Percentiles rank a stretch among this genome's conserved stretches.
phyloP scores from a whole-genome alignment of 2,797 vertebrate species.

The Sarcoramphus papa region DNA sequence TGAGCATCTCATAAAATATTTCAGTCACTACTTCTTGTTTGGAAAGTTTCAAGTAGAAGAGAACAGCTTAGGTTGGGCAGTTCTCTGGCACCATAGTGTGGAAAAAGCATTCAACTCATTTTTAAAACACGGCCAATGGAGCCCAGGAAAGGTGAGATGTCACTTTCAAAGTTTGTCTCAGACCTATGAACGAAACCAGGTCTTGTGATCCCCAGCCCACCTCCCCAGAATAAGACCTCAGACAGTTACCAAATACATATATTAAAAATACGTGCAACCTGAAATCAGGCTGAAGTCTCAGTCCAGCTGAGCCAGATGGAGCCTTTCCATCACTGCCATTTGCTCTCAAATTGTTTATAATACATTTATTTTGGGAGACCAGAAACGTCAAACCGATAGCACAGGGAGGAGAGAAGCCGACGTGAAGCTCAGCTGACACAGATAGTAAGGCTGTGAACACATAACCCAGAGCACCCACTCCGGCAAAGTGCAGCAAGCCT shows the following conservation, averaged over 20 bases:
- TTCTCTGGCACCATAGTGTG: background rate
- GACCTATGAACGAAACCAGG: background rate
- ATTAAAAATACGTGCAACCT: background rate
- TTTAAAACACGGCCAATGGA: background rate
- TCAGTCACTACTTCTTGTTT: background rate
- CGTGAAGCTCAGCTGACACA: background rate
- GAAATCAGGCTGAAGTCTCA: slow-evolving; percentile 20
- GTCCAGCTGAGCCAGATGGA: background rate
- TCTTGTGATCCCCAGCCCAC: background rate
- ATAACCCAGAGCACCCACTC: background rate
- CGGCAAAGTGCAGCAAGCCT: background rate
- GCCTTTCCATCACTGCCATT: background rate
- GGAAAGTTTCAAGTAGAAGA: background rate
- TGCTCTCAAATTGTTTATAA: background rate
- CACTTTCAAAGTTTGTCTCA: background rate
- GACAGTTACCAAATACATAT: background rate
- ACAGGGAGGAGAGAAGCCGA: background rate
- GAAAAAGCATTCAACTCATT: background rate
- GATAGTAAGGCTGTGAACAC: background rate
- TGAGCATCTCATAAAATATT: background rate
- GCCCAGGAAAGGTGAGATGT: background rate
- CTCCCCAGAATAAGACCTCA: background rate
- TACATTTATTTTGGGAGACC: background rate
- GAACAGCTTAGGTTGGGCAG: background rate
- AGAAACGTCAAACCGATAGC: background rate